Conservation (phyloP, 1,140 invertebrate species). For the Kradibia gibbosae region DNA sequence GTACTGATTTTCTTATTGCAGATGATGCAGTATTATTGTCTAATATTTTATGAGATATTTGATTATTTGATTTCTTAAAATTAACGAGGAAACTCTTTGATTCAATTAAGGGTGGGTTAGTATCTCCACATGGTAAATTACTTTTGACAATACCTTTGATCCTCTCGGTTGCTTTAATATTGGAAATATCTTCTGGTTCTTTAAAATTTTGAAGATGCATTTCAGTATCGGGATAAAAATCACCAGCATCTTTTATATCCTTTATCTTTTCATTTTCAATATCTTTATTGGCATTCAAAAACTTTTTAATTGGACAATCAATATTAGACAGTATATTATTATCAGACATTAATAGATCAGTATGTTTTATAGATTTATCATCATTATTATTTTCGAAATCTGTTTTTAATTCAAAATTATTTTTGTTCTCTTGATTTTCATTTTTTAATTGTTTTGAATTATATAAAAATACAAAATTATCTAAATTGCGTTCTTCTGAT, state of each 20-base stretch:
- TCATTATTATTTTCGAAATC: slow-evolving; percentile 4
- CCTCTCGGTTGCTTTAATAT: background rate
- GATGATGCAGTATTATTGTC: background rate
- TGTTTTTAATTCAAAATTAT: background rate
- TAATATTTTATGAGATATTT: background rate
- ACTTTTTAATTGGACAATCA: background rate
- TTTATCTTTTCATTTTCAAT: background rate
- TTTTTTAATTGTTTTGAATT: background rate
- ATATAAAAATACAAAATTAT: background rate
- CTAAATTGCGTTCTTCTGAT: background rate
- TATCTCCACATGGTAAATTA: background rate
- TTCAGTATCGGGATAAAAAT: slow-evolving; percentile 24
- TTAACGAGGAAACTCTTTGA: background rate
- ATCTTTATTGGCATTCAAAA: background rate
- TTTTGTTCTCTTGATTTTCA: background rate
- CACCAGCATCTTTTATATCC: slow-evolving; percentile 4
- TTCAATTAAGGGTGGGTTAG: background rate
- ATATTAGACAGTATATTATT: background rate
- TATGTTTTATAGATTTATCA: background rate
- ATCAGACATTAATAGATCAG: background rate
- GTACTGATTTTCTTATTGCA: background rate
- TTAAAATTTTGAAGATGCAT: background rate
- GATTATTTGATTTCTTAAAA: slow-evolving; percentile 4
- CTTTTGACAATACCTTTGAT: background rate
- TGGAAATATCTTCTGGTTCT: background rate